phyloP scores from a whole-genome alignment of 2,797 vertebrate species.

The Hemitrygon akajei region DNA sequence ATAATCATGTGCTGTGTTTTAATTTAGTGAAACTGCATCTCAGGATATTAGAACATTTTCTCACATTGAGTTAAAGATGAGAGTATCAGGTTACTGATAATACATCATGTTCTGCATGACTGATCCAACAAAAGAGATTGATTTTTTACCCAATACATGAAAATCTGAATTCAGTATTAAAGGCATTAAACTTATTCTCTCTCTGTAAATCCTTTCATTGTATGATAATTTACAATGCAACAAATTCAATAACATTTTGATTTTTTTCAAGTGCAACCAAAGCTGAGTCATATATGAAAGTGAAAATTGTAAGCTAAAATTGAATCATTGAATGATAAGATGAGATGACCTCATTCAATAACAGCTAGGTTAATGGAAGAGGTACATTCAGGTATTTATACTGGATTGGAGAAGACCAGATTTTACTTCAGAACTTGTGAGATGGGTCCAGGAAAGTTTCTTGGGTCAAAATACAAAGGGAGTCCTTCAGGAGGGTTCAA shows the following conservation, averaged over 20 bases:
- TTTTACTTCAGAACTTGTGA: background rate
- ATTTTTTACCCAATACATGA: slow-evolving; percentile 3
- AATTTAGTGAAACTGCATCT: background rate
- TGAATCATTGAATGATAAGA: background rate
- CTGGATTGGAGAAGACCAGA: background rate
- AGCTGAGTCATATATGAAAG: background rate
- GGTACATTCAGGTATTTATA: background rate
- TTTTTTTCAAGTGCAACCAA: background rate
- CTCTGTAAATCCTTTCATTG: slow-evolving; percentile 14
- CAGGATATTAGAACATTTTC: background rate
- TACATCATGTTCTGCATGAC: background rate
- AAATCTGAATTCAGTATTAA: slow-evolving; percentile 29
- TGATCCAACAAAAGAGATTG: slow-evolving; percentile 14
- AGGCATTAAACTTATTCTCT: slow-evolving; percentile 5
- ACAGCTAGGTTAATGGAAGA: background rate
- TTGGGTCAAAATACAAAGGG: too few species aligned
- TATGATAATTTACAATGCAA: slow-evolving; percentile 29
- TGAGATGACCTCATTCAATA: background rate
- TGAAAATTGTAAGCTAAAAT: background rate
- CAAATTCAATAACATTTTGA: slow-evolving; percentile 8
- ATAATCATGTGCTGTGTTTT: background rate
- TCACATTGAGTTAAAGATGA: background rate
- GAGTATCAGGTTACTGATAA: background rate
- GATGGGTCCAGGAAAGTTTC: too few species aligned
- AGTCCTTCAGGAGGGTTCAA: too few species aligned